phyloP scores from a whole-genome alignment of 2,113 vertebrate species.

The Ovis aries region DNA sequence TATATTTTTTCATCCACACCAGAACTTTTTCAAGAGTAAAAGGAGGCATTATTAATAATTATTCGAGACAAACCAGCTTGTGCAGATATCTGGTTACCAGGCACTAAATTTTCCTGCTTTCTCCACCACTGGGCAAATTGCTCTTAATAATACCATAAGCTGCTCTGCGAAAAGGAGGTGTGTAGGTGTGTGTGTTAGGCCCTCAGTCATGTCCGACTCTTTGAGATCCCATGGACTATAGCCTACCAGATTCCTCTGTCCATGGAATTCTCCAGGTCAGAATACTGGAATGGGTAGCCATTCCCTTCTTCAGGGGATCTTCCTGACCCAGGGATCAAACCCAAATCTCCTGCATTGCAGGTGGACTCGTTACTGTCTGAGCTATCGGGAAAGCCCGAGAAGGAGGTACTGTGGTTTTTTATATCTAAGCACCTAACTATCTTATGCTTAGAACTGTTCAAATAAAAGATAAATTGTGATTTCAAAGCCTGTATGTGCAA shows the following conservation, averaged over 20 bases:
- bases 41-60: neutral
- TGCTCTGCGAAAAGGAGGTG: constrained; percentile 70
- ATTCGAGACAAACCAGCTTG: neutral
- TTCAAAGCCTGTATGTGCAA: neutral
- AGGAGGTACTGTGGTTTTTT: constrained; percentile 69
- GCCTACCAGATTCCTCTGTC: neutral
- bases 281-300: neutral
- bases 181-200: neutral
- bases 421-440: constrained; percentile 66
- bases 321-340: neutral
- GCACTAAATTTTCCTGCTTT: constrained; percentile 68
- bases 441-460: constrained; percentile 80
- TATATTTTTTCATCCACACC: neutral
- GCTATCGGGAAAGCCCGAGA: constrained; percentile 40
- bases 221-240: neutral
- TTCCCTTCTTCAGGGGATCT: neutral
- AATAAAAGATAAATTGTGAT: constrained; percentile 7
- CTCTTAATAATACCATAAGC: constrained; percentile 80
- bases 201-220: neutral
- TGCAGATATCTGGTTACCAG: neutral
- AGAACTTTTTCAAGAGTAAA: neutral
- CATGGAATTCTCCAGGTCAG: neutral
- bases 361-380: neutral
- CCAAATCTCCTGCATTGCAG: neutral
- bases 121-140: constrained; percentile 56